A percentile compares a stretch with the other conserved stretches of the same genome.
Conservation (phyloP, 1,140 invertebrate species). For the Maniola jurtina region DNA sequence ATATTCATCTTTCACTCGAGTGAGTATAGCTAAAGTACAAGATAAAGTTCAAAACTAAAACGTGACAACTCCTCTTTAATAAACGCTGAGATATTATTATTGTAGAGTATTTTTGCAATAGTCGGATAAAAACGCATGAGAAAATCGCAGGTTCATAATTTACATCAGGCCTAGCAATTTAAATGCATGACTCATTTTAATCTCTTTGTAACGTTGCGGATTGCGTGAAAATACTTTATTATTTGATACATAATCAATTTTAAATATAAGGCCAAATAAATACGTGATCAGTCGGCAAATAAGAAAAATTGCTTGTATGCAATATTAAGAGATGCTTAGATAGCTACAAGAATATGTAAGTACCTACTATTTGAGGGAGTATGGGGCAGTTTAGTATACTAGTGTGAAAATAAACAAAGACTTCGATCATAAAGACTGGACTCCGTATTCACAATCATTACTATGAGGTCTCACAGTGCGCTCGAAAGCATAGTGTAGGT, state of each 20-base stretch:
- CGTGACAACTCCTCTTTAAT: no score
- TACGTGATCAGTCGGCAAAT: conserved; percentile 23
- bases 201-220: conserved; percentile 18
- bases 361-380: background rate
- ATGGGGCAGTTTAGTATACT: background rate
- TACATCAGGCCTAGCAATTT: background rate
- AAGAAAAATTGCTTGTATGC: conserved; percentile 23
- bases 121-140: no score
- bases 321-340: conserved; percentile 25
- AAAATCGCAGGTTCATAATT: no score
- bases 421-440: background rate
- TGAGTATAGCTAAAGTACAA: no score
- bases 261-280: conserved; percentile 23
- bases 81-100: no score
- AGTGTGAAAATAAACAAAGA: background rate
- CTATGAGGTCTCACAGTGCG: no score
- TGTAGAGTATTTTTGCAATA: no score
- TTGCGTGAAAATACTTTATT: conserved; percentile 27
- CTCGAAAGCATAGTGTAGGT: no score
- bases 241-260: conserved; percentile 30
- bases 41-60: no score
- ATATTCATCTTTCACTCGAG: no score
- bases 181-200: conserved; percentile 9
- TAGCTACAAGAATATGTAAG: background rate
- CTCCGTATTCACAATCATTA: no score